phyloP scores from a whole-genome alignment of 2,888 invertebrate species.

The Quadroppia sp. region DNA sequence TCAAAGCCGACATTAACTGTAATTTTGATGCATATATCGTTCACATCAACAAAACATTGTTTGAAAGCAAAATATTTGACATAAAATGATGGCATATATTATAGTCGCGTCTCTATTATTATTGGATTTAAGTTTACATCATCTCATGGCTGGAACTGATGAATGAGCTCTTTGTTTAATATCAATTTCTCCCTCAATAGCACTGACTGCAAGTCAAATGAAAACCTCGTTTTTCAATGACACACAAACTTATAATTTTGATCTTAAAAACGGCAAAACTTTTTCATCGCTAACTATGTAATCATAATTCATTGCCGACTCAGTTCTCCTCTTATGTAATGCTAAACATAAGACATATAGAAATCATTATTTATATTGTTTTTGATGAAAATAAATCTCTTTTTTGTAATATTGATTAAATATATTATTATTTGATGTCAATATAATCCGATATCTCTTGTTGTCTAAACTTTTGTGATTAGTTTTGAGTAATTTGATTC shows the following conservation, averaged over 20 bases:
- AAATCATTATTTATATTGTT: constrained; percentile 28
- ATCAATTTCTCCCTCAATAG: neutral
- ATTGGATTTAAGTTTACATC: constrained; percentile 27
- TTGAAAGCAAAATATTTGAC: neutral
- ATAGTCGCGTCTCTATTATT: constrained; percentile 26
- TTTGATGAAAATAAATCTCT: constrained; percentile 25
- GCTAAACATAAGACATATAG: neutral
- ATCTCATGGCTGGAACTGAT: neutral
- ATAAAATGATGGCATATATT: constrained; percentile 16
- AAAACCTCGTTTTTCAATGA: constrained; percentile 34
- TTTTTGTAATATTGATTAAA: constrained; percentile 24
- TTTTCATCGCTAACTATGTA: constrained; percentile 2
- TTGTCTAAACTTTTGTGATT: constrained; percentile 32
- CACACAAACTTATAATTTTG: constrained; percentile 27
- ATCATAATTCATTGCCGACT: constrained; percentile 19
- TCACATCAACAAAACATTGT: constrained; percentile 9
- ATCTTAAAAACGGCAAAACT: constrained; percentile 8
- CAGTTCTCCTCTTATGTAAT: neutral
- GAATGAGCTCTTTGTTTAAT: constrained; percentile 25
- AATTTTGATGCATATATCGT: constrained; percentile 35
- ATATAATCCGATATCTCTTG: constrained; percentile 24
- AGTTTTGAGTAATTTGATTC: constrained; percentile 37
- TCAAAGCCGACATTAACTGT: constrained; percentile 1
- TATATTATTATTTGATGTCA: constrained; percentile 18
- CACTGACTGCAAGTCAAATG: neutral